A percentile compares a stretch with the other conserved stretches of the same genome.
Conservation (phyloP, 2,888 invertebrate species). For the Nymphalis c-album region DNA sequence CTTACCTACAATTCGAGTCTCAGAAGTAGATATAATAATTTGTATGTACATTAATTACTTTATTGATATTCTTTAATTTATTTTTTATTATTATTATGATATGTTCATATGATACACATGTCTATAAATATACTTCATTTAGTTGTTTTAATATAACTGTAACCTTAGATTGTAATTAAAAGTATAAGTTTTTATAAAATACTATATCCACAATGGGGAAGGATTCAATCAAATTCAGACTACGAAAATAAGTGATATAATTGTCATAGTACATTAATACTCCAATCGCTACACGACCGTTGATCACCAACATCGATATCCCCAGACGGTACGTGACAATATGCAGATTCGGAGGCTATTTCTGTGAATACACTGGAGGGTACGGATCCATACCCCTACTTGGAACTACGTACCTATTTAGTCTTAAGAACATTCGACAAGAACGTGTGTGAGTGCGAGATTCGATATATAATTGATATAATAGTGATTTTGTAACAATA, state of each 20-base stretch:
- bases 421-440: not conserved
- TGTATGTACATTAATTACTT: not conserved
- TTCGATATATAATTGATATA: too few species aligned
- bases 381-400: slow-evolving; percentile 17
- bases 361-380: slow-evolving; percentile 30
- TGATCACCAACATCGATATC: slow-evolving; percentile 13
- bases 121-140: too few species aligned
- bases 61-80: not conserved
- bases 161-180: too few species aligned
- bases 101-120: too few species aligned
- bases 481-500: too few species aligned
- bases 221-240: too few species aligned
- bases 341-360: slow-evolving; percentile 34
- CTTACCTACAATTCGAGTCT: not conserved
- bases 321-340: slow-evolving; percentile 31
- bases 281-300: not conserved
- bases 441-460: not conserved
- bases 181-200: too few species aligned
- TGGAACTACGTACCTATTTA: not conserved
- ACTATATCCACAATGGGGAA: too few species aligned
- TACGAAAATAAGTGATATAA: too few species aligned
- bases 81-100: not conserved
- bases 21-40: not conserved
- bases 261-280: not conserved
- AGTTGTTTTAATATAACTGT: too few species aligned